Evolutionary conservation across 2,888 invertebrate genomes (phyloP).

Genomic region (Tiliacea aurago): DNA sequence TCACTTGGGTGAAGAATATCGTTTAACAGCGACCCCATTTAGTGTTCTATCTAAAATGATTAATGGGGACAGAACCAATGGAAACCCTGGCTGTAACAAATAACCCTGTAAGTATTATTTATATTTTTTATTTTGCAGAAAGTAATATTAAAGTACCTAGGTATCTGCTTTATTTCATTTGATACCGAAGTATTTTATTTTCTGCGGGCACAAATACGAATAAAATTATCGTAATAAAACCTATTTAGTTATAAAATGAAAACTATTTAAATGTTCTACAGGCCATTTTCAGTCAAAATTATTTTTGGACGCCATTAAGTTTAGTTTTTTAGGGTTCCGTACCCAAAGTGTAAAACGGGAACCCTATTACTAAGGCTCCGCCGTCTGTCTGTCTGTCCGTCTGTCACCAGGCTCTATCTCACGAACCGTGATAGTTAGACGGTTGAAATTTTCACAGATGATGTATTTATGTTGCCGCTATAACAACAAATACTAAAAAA

Average conservation of each 20-base stretch:
- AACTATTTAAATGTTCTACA: not conserved
- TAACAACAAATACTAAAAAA: no score
- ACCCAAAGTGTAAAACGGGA: no score
- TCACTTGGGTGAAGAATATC: conserved; percentile 19
- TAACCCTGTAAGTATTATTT: not conserved
- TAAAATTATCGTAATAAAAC: not conserved
- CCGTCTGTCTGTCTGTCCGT: no score
- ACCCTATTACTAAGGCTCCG: no score
- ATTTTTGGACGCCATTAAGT: conserved; percentile 13
- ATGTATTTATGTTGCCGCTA: no score
- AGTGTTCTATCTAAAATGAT: conserved; percentile 41
- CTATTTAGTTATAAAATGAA: not conserved
- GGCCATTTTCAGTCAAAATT: not conserved
- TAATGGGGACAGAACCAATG: conserved; percentile 24
- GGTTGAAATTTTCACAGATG: no score
- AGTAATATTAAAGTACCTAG: not conserved
- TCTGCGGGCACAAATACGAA: not conserved
- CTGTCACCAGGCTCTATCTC: no score
- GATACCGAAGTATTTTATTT: not conserved
- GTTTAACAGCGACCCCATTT: conserved; percentile 49
- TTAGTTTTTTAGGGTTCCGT: no score
- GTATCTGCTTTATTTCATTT: not conserved
- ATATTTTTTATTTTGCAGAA: conserved; percentile 6
- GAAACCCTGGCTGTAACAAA: conserved; percentile 11
- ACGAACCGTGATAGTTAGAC: no score